Conservation (phyloP, 2,888 invertebrate genomes). For the Agrotis clavis region DNA sequence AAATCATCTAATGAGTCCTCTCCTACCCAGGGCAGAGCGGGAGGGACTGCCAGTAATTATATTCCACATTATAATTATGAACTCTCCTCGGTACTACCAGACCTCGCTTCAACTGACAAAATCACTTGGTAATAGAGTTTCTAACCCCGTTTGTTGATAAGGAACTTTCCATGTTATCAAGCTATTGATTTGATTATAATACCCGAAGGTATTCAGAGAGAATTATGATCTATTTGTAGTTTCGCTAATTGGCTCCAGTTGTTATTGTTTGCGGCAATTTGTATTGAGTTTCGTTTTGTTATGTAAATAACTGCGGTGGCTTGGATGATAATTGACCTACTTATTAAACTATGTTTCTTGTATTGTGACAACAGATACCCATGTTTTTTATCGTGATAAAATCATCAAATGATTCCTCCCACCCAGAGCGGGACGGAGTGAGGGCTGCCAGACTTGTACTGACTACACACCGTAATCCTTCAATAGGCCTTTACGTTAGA, state of each 20-base stretch:
- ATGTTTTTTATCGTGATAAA: not conserved
- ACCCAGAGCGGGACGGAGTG: too few species aligned
- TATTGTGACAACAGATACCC: too few species aligned
- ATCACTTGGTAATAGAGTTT: not conserved
- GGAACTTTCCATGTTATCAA: conserved; percentile 9
- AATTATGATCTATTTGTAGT: conserved; percentile 18
- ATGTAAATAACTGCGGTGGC: not conserved
- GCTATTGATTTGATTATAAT: conserved; percentile 28
- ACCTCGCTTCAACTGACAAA: not conserved
- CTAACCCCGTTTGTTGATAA: conserved; percentile 9
- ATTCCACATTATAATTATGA: too few species aligned
- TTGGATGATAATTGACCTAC: not conserved
- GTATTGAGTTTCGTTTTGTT: conserved; percentile 3
- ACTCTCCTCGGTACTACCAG: not conserved
- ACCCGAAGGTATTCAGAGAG: conserved; percentile 5
- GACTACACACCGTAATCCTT: too few species aligned
- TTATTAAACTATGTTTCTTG: too few species aligned
- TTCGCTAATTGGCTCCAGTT: conserved; percentile 25
- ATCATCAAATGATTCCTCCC: too few species aligned
- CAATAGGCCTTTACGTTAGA: too few species aligned
- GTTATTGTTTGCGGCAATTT: conserved; percentile 10
- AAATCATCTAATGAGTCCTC: too few species aligned
- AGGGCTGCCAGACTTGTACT: too few species aligned
- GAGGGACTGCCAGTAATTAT: too few species aligned
- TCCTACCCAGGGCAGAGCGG: too few species aligned